A percentile compares a stretch with the other conserved stretches of the same genome.
phyloP scores from a whole-genome alignment of 2,888 invertebrate species.

The Pherbina coryleti region DNA sequence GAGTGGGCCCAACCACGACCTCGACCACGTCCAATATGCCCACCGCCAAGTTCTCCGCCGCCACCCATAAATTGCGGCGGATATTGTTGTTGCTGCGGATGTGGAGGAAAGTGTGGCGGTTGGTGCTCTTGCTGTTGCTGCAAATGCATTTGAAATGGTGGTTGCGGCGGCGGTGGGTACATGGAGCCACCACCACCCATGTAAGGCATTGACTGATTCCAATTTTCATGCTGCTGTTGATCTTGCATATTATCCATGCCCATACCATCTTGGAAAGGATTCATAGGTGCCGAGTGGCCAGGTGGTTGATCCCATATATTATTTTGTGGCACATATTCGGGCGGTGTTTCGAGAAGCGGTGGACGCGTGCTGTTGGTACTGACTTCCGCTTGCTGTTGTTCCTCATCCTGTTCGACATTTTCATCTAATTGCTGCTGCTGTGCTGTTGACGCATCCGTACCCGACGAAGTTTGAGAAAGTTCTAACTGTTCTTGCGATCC shows the following conservation, averaged over 20 bases:
- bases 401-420: conserved; percentile 37
- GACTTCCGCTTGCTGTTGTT: conserved; percentile 33
- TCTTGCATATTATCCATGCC: conserved; percentile 43
- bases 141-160: conserved; percentile 51
- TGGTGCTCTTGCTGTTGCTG: conserved; percentile 19
- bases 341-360: conserved; percentile 62
- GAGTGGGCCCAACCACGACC: conserved; percentile 56
- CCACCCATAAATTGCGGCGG: conserved; percentile 28
- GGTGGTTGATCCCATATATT: conserved; percentile 55
- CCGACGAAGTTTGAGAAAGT: conserved; percentile 28
- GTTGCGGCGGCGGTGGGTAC: conserved; percentile 55
- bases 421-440: conserved; percentile 42
- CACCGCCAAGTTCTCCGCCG: conserved; percentile 45
- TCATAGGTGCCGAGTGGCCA: conserved; percentile 8
- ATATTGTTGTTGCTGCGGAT: conserved; percentile 28
- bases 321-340: conserved; percentile 56
- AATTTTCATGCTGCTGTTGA: conserved; percentile 51
- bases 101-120: conserved; percentile 1
- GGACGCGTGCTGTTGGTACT: conserved; percentile 50
- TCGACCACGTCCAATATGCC: conserved; percentile 54
- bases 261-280: conserved; percentile 14
- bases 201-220: conserved; percentile 59
- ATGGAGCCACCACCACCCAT: conserved; percentile 44
- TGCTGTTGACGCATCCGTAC: not conserved
- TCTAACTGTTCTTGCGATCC: conserved; percentile 33